A percentile compares a stretch with the other conserved stretches of the same genome.
These are phyloP conservation scores for Centruroides sculpturatus DNA, from an alignment of 1,140 invertebrate species.

Conservation along the genomic window DNA sequence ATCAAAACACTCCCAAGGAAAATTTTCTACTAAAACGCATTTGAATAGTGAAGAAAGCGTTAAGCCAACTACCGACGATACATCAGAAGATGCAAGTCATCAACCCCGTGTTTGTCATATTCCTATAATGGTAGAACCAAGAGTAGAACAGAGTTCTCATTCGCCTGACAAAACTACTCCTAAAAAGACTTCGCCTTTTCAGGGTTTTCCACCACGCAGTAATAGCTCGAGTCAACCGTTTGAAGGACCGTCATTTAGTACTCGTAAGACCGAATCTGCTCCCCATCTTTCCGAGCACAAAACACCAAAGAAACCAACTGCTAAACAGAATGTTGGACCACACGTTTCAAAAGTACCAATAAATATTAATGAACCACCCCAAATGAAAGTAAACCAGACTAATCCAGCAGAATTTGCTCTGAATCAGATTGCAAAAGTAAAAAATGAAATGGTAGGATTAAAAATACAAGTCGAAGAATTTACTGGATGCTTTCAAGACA, in stretches of 20 bases:
- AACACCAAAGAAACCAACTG: not conserved
- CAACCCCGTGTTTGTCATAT: not conserved
- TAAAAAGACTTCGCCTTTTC: no score
- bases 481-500: constrained; percentile 44
- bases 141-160: not conserved
- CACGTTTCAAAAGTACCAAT: not conserved
- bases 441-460: not conserved
- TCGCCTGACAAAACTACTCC: no score
- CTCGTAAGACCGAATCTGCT: not conserved
- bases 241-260: not conserved
- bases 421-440: not conserved
- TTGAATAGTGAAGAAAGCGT: no score
- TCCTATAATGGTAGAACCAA: not conserved
- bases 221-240: no score
- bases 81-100: no score
- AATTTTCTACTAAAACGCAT: no score
- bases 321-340: not conserved
- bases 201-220: no score
- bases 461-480: constrained; percentile 60
- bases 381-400: no score
- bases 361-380: no score
- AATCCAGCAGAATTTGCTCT: not conserved
- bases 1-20: not conserved
- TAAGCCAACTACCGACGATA: no score
- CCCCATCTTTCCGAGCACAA: not conserved